Evolutionary conservation across 2,797 vertebrate species (phyloP).

Genomic region (Falco concolor): DNA sequence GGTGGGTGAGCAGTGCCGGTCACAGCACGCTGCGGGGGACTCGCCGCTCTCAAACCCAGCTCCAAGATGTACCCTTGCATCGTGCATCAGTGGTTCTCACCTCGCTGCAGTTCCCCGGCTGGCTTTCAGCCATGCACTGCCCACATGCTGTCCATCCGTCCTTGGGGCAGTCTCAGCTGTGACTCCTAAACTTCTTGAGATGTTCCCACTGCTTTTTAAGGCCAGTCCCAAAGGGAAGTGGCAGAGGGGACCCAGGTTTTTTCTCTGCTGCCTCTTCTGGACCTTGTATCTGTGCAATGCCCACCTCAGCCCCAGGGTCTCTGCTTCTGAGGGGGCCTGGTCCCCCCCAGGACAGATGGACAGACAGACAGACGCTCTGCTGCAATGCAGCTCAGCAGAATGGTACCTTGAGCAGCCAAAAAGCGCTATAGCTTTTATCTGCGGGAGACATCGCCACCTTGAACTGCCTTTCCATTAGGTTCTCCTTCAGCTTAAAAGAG

Average conservation of each 20-base stretch:
- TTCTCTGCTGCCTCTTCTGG: not conserved
- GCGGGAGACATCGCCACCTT: not conserved
- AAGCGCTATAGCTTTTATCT: not conserved
- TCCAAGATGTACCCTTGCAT: not conserved
- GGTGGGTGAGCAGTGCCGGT: not conserved
- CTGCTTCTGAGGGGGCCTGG: not conserved
- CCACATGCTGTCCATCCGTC: fast-evolving
- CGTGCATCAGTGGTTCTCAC: not conserved
- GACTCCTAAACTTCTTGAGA: not conserved
- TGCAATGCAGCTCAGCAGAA: not conserved
- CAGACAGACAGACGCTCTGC: not conserved
- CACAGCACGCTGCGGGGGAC: not conserved
- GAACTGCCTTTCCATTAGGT: not conserved
- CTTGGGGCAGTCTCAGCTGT: not conserved
- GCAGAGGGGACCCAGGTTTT: not conserved
- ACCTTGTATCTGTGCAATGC: not conserved
- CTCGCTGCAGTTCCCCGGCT: not conserved
- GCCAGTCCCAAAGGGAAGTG: not conserved
- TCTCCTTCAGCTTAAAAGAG: not conserved
- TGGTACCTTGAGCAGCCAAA: not conserved
- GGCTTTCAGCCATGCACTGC: not conserved
- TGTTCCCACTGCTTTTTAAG: not conserved
- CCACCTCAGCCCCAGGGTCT: not conserved
- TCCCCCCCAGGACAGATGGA: fast-evolving
- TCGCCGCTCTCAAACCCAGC: not conserved